phyloP scores from a whole-genome alignment of 2,888 invertebrate species.

The Lasius platythorax region DNA sequence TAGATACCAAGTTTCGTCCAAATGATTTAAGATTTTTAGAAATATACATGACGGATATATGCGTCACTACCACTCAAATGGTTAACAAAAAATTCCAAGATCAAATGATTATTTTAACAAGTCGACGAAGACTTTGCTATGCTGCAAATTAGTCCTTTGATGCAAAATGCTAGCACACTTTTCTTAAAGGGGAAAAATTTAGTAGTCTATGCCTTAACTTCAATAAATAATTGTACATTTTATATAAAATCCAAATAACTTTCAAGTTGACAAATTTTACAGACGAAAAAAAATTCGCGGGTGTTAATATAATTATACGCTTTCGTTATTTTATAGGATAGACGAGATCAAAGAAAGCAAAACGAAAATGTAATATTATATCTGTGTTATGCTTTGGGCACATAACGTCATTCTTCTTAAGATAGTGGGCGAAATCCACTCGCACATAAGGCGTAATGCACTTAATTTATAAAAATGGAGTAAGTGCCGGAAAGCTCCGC shows the following conservation, averaged over 20 bases:
- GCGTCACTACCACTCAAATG: too few relatives aligned
- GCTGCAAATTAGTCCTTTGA: background rate
- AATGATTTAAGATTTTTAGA: too few relatives aligned
- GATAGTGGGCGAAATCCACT: constrained; percentile 5
- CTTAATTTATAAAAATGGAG: constrained; percentile 46
- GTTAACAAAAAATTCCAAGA: background rate
- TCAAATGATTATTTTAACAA: background rate
- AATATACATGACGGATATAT: too few relatives aligned
- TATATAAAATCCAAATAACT: background rate
- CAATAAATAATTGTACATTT: background rate
- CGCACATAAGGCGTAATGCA: constrained; percentile 23
- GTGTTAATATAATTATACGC: background rate
- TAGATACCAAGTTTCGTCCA: too few relatives aligned
- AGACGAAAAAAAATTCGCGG: background rate
- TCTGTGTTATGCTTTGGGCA: background rate
- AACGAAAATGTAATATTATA: background rate
- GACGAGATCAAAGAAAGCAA: background rate
- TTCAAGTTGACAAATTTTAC: background rate
- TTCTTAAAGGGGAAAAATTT: background rate
- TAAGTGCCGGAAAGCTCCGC: constrained; percentile 12
- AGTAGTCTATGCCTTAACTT: background rate
- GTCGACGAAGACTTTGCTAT: background rate
- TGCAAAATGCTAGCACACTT: background rate
- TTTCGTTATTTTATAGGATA: background rate
- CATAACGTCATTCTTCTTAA: background rate